Base-by-base conservation (phyloP, 2,797 vertebrate species). In the Carapus acus region DNA sequence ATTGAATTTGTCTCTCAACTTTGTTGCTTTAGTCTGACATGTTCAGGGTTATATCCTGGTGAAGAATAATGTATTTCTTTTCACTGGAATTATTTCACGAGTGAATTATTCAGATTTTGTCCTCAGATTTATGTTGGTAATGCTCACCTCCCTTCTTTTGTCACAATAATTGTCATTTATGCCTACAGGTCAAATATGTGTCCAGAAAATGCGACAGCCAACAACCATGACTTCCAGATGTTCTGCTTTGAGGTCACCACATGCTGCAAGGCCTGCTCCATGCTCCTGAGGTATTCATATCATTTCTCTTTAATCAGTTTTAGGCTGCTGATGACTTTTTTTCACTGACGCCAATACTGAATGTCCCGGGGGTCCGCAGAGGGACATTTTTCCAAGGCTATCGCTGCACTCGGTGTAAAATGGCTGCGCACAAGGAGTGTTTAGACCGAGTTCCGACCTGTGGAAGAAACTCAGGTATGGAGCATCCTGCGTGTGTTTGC, bases 361-460 rank as follows among this genome's bases (percentile, higher is more conserved):
- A 0, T 63, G 20, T 73, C 37, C 63, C 22, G 71, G 37, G 62
- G 14, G 8, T 61, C 61, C 48, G 37, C 82, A 97, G 94, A 60
- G 94, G 94, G 38, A 92, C 87, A 13, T 96, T 94, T 80, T 97
- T 92, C 66, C 94, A 96, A 74, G 94, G 94, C 7, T 97, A 96
- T 51, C 90, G 85, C 34, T 97, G 94, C 62, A 83, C 76, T 1
- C 90, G 88, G 20, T 97, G 94, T 74, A 90, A 88, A 65, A 89
- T 86, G 39, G 88, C 93, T 0, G 93, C 94, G 1, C 94, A 96
- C 76, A 97, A 97, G 78, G 94, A 97, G 72, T 97, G 94, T 80
- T 81, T 97, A 58, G 93, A 92, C 38, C 81, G 94, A 58, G 86
- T 93, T 1, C 67, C 88, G 0, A 62, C 58, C 0, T 97, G 94